phyloP scores from a whole-genome alignment of 2,113 vertebrate genomes.

The Hemibagrus wyckioides region DNA sequence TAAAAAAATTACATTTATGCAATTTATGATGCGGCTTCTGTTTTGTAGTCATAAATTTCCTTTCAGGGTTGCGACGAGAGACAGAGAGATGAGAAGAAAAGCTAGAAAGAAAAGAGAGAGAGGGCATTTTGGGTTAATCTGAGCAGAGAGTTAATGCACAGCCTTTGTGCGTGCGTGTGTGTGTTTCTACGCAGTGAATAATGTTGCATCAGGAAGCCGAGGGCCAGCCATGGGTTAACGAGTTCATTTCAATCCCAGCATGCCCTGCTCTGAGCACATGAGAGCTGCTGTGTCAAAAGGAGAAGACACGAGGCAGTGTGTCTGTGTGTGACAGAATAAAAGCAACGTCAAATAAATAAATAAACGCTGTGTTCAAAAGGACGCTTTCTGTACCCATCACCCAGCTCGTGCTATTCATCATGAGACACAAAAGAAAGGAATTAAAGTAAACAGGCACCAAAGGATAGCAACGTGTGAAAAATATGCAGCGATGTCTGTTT shows the following conservation, averaged over 20 bases:
- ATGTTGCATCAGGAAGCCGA: constrained; percentile 47
- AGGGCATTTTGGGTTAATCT: constrained; percentile 19
- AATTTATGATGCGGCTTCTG: neutral
- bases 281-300: constrained; percentile 40
- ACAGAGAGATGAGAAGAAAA: neutral
- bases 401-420: neutral
- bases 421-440: neutral
- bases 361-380: neutral
- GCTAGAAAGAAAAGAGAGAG: neutral
- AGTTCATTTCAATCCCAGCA: constrained; percentile 57
- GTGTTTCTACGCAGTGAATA: constrained; percentile 48
- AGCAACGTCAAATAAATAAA: neutral
- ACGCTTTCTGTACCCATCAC: neutral
- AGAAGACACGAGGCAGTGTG: constrained; percentile 5
- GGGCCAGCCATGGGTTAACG: constrained; percentile 53
- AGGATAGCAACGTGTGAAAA: neutral
- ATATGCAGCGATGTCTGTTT: neutral
- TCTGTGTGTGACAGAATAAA: constrained; percentile 21
- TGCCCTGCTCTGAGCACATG: constrained; percentile 44
- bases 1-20: neutral
- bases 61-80: neutral
- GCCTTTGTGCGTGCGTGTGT: constrained; percentile 32
- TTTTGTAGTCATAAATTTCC: neutral
- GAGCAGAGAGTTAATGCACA: neutral
- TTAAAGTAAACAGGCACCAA: neutral